Percentiles rank a stretch among this genome's conserved stretches.
These are phyloP conservation scores for Ciconia maguari DNA, from an alignment of 2,113 vertebrate species.

Conservation along the genomic window DNA sequence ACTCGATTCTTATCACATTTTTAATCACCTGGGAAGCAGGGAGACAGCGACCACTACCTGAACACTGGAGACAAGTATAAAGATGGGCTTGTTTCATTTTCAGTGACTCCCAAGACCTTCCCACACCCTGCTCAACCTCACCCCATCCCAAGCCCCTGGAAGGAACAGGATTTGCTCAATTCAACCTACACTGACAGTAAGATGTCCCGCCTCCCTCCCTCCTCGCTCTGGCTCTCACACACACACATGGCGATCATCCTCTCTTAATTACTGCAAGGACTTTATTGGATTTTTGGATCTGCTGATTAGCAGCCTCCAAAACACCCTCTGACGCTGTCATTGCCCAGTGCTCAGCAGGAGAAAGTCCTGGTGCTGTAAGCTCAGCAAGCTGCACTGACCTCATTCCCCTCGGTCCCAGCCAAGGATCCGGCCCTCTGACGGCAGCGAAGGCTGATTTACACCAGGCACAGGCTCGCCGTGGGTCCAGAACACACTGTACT, in stretches of 20 bases:
- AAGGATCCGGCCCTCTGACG: not conserved
- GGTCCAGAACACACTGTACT: not conserved
- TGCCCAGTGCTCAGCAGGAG: not conserved
- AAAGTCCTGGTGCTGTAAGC: not conserved
- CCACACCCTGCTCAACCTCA: not conserved
- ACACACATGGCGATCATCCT: not conserved
- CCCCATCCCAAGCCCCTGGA: not conserved
- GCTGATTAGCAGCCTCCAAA: not conserved
- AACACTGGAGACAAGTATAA: not conserved
- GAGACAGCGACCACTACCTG: accelerated
- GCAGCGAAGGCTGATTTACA: not conserved
- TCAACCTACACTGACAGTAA: not conserved
- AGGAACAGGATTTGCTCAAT: not conserved
- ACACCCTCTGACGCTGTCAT: not conserved
- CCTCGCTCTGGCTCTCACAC: not conserved
- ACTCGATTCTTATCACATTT: not conserved
- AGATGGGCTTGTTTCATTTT: not conserved
- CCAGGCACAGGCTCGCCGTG: not conserved
- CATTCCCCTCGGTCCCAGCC: not conserved
- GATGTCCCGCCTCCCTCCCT: not conserved
- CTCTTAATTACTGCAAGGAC: not conserved
- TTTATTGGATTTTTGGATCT: not conserved
- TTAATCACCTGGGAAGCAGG: not conserved
- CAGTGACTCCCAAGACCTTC: not conserved
- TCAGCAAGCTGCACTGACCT: not conserved